phyloP scores from a whole-genome alignment of 2,113 vertebrate species.

The Panurus biarmicus region DNA sequence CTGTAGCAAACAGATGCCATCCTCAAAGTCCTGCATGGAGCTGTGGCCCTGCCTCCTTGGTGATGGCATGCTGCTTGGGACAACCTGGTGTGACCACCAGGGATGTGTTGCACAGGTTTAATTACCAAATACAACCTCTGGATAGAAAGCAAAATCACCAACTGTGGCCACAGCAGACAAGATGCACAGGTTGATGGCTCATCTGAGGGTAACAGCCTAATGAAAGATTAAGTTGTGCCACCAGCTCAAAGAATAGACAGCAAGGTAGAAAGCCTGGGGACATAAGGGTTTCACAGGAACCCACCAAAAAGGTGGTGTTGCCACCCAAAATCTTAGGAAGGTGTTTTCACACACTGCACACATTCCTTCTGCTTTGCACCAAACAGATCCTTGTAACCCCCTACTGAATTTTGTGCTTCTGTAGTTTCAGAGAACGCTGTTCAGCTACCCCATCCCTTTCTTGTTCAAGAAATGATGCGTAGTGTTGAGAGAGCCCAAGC shows the following conservation, averaged over 20 bases:
- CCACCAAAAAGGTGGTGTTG: background rate
- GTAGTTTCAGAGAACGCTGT: background rate
- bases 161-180: background rate
- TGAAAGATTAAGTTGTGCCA: background rate
- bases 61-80: background rate
- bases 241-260: background rate
- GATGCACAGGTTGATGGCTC: background rate
- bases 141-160: background rate
- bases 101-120: background rate
- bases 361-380: background rate
- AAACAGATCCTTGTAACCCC: background rate
- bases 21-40: accelerated
- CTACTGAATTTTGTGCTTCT: background rate
- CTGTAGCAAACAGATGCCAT: background rate
- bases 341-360: background rate
- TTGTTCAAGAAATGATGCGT: background rate
- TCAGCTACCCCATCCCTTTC: background rate
- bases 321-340: background rate
- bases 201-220: background rate
- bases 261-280: background rate
- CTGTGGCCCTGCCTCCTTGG: background rate
- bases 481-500: background rate
- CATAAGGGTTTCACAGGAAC: background rate
- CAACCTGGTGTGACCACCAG: accelerated
- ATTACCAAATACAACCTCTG: background rate